These are phyloP conservation scores for Dromococcyx pavoninus DNA, from an alignment of 2,797 vertebrate species.

Conservation along the genomic window DNA sequence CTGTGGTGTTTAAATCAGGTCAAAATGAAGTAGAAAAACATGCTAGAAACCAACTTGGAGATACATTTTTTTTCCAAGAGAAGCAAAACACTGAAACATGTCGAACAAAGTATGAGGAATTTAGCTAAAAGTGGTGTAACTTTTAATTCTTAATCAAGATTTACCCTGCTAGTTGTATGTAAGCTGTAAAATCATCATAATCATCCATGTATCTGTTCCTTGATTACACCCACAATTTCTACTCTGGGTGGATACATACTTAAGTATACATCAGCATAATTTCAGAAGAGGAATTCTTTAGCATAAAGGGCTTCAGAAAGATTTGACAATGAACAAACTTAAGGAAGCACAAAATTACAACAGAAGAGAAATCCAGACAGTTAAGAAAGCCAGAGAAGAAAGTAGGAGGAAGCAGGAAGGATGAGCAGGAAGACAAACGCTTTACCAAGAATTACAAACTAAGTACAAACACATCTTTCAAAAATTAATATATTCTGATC, in stretches of 20 bases:
- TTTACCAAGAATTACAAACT: neutral
- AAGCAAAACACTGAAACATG: neutral
- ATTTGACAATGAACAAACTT: neutral
- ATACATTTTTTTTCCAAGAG: neutral
- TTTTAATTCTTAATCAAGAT: neutral
- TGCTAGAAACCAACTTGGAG: neutral
- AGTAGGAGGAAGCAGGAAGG: too few relatives aligned
- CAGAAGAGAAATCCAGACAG: neutral
- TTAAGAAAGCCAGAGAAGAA: neutral
- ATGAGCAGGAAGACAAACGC: neutral
- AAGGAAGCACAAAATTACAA: neutral
- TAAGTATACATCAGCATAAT: neutral
- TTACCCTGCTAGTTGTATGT: neutral
- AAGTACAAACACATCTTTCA: neutral
- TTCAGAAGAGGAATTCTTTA: neutral
- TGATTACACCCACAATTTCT: neutral
- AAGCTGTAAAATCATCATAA: neutral
- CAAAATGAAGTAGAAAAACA: neutral
- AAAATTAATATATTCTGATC: neutral
- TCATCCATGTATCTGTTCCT: neutral
- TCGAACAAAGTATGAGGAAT: neutral
- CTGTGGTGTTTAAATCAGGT: neutral
- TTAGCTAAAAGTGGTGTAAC: neutral
- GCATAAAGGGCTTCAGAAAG: neutral
- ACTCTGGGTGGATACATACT: neutral